A percentile compares a stretch with the other conserved stretches of the same genome.
Conservation (phyloP, 2,888 invertebrate genomes). For the Mimachlamys varia region DNA sequence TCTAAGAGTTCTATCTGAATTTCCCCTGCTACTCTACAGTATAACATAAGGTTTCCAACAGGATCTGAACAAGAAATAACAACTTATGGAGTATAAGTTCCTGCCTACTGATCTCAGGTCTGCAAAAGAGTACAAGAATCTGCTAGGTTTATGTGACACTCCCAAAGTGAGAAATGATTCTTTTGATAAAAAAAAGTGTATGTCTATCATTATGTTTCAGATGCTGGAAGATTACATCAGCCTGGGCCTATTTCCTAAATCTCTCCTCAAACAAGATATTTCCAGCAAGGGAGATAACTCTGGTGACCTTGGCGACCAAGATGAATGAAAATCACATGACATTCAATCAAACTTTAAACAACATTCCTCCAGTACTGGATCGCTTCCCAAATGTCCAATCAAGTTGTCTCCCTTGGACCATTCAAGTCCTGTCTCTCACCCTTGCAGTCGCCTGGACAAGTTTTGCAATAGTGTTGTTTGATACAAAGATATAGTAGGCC, state of each 20-base stretch:
- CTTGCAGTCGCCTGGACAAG: neutral
- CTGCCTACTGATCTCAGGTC: too few species aligned
- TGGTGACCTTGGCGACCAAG: neutral
- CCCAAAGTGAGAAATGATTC: neutral
- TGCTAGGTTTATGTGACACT: too few species aligned
- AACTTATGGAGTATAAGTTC: too few species aligned
- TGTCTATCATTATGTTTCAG: constrained; percentile 80
- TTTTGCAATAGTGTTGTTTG: too few species aligned
- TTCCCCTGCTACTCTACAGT: too few species aligned
- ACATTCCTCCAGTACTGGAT: neutral
- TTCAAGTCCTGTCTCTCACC: neutral
- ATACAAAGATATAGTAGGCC: too few species aligned
- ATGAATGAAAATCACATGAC: neutral
- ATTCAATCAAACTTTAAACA: neutral
- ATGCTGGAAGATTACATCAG: constrained; percentile 91
- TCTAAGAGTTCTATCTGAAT: too few species aligned
- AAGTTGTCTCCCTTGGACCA: neutral
- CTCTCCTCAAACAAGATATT: constrained; percentile 55
- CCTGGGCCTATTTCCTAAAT: constrained; percentile 90
- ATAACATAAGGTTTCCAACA: too few species aligned
- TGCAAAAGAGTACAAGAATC: too few species aligned
- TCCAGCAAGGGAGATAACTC: constrained; percentile 57
- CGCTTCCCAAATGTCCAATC: neutral
- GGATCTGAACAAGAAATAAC: too few species aligned
- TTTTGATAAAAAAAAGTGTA: neutral